These are phyloP conservation scores for Nixonia krombeini DNA, from an alignment of 1,140 invertebrate genomes.

Conservation along the genomic window DNA sequence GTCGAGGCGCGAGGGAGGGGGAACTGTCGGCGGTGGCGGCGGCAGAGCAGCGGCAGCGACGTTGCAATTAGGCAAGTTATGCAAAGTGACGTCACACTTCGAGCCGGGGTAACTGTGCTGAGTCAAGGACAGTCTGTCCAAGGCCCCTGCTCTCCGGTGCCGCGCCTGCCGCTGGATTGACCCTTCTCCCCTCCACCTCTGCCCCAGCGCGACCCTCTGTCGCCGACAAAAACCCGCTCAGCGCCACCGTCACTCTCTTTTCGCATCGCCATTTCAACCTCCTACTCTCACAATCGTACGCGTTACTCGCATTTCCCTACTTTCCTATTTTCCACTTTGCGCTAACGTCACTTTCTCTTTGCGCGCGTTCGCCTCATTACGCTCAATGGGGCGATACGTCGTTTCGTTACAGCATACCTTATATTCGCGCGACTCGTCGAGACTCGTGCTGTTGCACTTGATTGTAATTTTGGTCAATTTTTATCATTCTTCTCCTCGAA, in stretches of 20 bases:
- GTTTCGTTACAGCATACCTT: no score
- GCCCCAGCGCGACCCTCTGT: conserved; percentile 27
- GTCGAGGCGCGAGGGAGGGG: neutral
- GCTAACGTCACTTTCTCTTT: neutral
- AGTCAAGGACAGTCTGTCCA: conserved; percentile 70
- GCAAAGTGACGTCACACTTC: conserved; percentile 70
- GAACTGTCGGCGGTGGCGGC: conserved; percentile 22
- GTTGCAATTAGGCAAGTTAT: conserved; percentile 73
- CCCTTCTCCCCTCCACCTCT: conserved; percentile 22
- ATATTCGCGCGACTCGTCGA: neutral
- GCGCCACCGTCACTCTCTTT: conserved; percentile 31
- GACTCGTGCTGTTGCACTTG: neutral
- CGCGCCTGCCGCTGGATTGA: conserved; percentile 40
- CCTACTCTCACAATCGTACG: neutral
- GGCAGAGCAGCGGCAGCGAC: conserved; percentile 34
- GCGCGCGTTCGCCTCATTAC: no score
- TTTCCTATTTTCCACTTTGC: neutral
- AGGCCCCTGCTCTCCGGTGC: conserved; percentile 55
- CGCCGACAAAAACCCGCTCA: conserved; percentile 39
- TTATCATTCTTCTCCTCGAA: no score
- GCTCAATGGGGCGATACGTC: no score
- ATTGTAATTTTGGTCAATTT: no score
- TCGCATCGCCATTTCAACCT: conserved; percentile 5
- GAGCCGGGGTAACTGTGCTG: conserved; percentile 71
- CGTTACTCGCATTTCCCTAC: conserved; percentile 5